Conservation (phyloP, 2,797 vertebrate genomes). For the Parotocinclus haroldoi region DNA sequence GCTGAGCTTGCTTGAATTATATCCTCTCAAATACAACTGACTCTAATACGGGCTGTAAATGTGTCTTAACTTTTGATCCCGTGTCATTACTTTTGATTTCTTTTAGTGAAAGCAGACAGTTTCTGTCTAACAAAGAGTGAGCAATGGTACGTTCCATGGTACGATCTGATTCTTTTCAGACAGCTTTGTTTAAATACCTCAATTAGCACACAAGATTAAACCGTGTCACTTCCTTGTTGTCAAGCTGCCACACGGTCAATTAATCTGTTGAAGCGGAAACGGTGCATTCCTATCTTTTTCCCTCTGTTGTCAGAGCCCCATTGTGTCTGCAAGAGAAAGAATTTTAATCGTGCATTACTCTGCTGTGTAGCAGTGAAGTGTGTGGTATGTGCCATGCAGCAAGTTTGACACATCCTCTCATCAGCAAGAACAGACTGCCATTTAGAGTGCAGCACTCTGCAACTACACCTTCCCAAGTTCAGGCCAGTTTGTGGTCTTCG, state of each 20-base stretch:
- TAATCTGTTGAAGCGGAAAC: slow-evolving; percentile 18
- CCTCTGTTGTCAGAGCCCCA: slow-evolving; percentile 13
- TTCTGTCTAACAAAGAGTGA: too few relatives aligned
- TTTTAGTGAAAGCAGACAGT: too few relatives aligned
- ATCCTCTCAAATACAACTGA: too few relatives aligned
- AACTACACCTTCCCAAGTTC: not conserved
- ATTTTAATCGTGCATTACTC: slow-evolving; percentile 21
- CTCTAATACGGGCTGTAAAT: too few relatives aligned
- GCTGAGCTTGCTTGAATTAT: too few relatives aligned
- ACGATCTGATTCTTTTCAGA: too few relatives aligned
- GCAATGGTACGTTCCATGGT: too few relatives aligned
- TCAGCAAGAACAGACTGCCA: slow-evolving; percentile 19
- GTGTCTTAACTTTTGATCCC: too few relatives aligned
- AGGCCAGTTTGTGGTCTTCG: not conserved
- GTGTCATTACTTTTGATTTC: too few relatives aligned
- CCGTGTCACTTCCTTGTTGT: slow-evolving; percentile 11
- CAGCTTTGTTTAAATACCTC: too few relatives aligned
- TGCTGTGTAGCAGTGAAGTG: not conserved
- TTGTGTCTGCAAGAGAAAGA: slow-evolving; percentile 19
- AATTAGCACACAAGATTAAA: slow-evolving; percentile 2
- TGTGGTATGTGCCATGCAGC: not conserved
- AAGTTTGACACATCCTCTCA: slow-evolving; percentile 10
- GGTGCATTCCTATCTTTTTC: slow-evolving; percentile 6
- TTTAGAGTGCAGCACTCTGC: not conserved
- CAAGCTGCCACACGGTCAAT: slow-evolving; percentile 16